phyloP scores from a whole-genome alignment of 2,113 vertebrate species.

The Phalacrocorax aristotelis region DNA sequence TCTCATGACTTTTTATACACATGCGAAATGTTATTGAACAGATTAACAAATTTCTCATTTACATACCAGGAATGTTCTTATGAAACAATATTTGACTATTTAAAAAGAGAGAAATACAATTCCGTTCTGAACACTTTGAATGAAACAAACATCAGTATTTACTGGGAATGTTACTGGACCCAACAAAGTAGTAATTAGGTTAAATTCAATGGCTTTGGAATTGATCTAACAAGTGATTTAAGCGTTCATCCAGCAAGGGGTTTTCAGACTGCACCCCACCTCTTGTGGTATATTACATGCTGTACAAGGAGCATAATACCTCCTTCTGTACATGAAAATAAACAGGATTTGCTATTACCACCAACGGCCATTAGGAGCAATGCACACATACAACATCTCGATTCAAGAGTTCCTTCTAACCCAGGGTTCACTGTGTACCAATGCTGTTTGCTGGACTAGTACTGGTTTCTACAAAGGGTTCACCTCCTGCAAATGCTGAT shows the following conservation, averaged over 20 bases:
- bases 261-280: neutral
- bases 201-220: neutral
- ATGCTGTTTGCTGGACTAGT: neutral
- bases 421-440: neutral
- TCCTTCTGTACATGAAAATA: neutral
- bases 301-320: neutral
- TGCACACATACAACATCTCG: accelerated
- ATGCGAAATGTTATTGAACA: conserved; percentile 9
- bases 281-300: neutral
- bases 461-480: neutral
- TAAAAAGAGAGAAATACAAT: neutral
- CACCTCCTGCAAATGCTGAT: neutral
- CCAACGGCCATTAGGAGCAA: neutral
- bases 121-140: neutral
- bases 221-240: neutral
- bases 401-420: neutral
- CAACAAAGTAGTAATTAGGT: neutral
- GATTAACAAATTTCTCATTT: conserved; percentile 8
- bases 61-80: neutral
- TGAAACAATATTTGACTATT: neutral
- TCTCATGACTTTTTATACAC: neutral
- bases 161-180: neutral
- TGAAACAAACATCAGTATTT: neutral
- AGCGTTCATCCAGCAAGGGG: neutral
- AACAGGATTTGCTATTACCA: neutral